Evolutionary conservation across 2,888 invertebrate species (phyloP).

Genomic region (Pedicia rivosa): DNA sequence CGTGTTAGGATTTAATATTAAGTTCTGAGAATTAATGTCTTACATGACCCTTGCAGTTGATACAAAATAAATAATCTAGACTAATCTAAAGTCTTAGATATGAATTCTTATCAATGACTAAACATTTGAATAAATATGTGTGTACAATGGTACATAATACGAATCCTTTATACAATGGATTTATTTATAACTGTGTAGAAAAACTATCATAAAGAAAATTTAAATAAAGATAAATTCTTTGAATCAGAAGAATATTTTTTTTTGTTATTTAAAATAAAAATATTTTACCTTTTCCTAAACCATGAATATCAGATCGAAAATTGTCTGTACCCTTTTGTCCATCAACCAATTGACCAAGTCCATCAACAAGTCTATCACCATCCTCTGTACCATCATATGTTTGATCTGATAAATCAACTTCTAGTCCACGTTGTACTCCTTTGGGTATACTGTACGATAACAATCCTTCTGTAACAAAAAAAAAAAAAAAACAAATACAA

Average conservation of each 20-base stretch:
- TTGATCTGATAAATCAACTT: constrained; percentile 60
- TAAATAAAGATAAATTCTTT: constrained; percentile 5
- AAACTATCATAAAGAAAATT: neutral
- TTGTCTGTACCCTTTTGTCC: constrained; percentile 59
- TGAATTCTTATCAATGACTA: no score
- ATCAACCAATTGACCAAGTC: constrained; percentile 65
- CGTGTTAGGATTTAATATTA: no score
- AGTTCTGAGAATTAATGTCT: no score
- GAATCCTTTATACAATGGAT: no score
- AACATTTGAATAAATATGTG: no score
- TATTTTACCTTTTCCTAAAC: constrained; percentile 46
- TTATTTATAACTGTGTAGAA: no score
- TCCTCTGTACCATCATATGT: constrained; percentile 61
- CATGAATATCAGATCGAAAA: constrained; percentile 48
- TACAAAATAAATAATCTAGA: no score
- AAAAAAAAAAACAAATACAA: constrained; percentile 25
- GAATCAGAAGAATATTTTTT: no score
- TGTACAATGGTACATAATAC: no score
- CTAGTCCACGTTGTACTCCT: constrained; percentile 50
- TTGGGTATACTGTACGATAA: constrained; percentile 65
- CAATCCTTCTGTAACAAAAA: constrained; percentile 46
- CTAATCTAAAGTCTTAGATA: no score
- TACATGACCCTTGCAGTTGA: no score
- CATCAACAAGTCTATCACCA: constrained; percentile 44
- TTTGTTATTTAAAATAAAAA: constrained; percentile 3